Base-by-base conservation (phyloP, 2,888 invertebrate genomes). In the Peribatodes rhomboidaria region DNA sequence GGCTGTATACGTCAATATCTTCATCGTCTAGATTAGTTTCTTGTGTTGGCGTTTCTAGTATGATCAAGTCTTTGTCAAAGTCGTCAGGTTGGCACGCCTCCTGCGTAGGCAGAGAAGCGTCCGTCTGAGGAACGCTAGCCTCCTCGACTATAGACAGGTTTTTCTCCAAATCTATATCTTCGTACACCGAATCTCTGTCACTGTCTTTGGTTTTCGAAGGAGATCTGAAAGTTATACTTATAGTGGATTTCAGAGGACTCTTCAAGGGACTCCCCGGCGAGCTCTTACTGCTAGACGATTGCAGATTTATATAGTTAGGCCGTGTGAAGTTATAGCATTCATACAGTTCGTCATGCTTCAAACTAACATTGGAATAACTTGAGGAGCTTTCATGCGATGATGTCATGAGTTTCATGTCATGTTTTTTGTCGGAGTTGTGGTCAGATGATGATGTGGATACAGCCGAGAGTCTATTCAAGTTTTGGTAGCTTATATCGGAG, bases 161-260 rank as follows among this genome's bases (percentile, higher is more conserved):
- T 69, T 92, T 92, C 33, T 92, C 92, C 27, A 92, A 69, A 74
- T 91, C 90, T 11, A 95, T 92, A 74, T 95, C 95, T 76, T 95
- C 95, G 73, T 95, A 95, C 0, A 95, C 88, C 0, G 93, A 93
- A 68, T 94, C 94, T 56, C 94, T 88, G 65, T 94, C 94, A 70
- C 94, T 94, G 44, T 94, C 88, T 81, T 81, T 91, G 2, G 78
- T 77, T 77, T 93, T 94, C 1, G 92, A 94, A 0, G 96, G 96
- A 3, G 96, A 95, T 78, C 95, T 91, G 79, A 96, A 96, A 1
- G 95, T 96, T 9, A 96, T 96, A 84, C 95, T 96, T 22, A 96
- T 96, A 0, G 96, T 96, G 1, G 96, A 96, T 78, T 95, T 94
- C 0, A 96, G 83, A 0, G 95, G 95, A 76, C 95, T 95, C 76